Evolutionary conservation across 2,888 invertebrate genomes (phyloP).

Genomic region (Xestoiulus laeticollis): DNA sequence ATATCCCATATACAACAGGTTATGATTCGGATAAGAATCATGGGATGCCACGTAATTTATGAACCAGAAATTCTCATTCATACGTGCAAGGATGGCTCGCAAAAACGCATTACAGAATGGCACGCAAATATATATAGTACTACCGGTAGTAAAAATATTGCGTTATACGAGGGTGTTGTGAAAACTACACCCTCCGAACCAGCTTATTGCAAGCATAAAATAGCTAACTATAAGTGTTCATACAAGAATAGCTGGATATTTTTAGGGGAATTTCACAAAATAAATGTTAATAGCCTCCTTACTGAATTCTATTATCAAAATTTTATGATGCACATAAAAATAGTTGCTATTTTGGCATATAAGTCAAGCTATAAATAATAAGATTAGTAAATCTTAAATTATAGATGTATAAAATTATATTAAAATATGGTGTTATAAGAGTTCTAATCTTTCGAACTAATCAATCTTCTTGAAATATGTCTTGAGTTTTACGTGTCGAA

Average conservation of each 20-base stretch:
- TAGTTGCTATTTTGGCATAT: background rate
- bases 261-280: background rate
- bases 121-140: conserved; percentile 2
- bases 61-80: conserved; percentile 24
- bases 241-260: background rate
- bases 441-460: too few species aligned
- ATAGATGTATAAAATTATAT: background rate
- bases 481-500: too few species aligned
- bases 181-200: background rate
- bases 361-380: background rate
- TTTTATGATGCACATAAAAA: background rate
- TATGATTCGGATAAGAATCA: conserved; percentile 39
- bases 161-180: background rate
- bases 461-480: too few species aligned
- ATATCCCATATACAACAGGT: conserved; percentile 41
- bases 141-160: conserved; percentile 36
- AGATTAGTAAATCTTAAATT: background rate
- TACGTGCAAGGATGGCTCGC: background rate
- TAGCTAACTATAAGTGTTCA: conserved; percentile 1
- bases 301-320: conserved; percentile 7
- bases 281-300: background rate
- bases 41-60: conserved; percentile 41
- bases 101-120: conserved; percentile 7
- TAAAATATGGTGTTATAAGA: too few species aligned
- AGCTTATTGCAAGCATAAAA: background rate